Conservation (phyloP, 2,113 vertebrate genomes). For the Dasyurus viverrinus region DNA sequence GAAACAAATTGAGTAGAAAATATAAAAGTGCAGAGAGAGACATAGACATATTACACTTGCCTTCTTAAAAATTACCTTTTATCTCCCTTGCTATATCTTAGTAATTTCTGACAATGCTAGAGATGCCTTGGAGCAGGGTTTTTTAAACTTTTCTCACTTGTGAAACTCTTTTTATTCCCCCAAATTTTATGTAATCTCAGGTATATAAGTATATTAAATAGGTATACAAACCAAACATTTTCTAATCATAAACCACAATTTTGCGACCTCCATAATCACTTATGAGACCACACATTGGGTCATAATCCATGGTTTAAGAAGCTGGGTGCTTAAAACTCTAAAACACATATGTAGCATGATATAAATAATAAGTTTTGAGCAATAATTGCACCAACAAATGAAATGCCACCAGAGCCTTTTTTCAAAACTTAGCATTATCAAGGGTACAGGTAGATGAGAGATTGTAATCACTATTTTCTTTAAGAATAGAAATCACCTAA, state of each 20-base stretch:
- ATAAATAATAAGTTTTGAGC: neutral
- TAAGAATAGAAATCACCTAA: neutral
- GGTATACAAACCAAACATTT: no score
- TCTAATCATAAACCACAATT: no score
- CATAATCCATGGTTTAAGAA: no score
- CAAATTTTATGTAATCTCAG: no score
- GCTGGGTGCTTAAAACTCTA: neutral
- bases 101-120: neutral
- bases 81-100: neutral
- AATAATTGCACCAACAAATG: neutral
- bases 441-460: neutral
- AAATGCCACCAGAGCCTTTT: neutral
- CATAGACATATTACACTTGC: neutral
- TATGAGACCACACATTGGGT: no score
- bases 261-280: no score
- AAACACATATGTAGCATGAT: neutral
- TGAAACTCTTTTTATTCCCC: no score
- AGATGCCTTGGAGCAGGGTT: neutral
- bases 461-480: neutral
- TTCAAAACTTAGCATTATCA: neutral
- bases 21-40: neutral
- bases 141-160: no score
- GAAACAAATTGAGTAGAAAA: neutral
- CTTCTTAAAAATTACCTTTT: neutral
- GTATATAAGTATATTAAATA: no score